Evolutionary conservation across 64 coral and sea anemone genomes (phyloP).

Genomic region (Dendrophyllia cribrosa): DNA sequence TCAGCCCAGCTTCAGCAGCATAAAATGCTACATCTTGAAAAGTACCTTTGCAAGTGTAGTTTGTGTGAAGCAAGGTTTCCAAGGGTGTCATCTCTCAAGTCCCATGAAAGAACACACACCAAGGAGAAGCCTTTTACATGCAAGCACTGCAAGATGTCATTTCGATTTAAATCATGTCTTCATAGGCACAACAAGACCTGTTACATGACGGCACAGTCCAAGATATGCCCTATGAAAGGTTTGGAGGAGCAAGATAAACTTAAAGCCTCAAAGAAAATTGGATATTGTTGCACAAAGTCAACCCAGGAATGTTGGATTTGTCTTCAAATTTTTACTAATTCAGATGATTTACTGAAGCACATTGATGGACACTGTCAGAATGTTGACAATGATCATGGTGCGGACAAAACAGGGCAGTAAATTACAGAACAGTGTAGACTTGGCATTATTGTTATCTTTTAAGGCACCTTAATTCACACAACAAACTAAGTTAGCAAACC

Average conservation of each 20-base stretch:
- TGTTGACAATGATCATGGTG: neutral
- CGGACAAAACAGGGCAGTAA: no score
- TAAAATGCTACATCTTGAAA: neutral
- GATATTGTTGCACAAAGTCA: neutral
- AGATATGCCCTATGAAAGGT: no score
- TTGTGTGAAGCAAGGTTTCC: neutral
- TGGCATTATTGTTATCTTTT: no score
- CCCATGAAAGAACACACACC: constrained; percentile 27
- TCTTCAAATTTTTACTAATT: neutral
- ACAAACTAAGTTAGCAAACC: no score
- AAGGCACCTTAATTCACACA: no score
- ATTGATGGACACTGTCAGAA: neutral
- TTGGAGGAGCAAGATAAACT: no score
- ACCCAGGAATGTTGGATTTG: neutral
- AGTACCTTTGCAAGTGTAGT: neutral
- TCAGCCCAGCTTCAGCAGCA: neutral
- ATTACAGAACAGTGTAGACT: no score
- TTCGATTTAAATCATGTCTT: neutral
- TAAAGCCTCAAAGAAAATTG: no score
- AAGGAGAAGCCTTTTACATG: neutral
- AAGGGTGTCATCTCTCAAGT: neutral
- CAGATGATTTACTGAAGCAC: neutral
- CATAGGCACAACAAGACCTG: neutral
- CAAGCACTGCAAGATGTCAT: neutral
- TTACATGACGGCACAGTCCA: no score